A percentile compares a stretch with the other conserved stretches of the same genome.
Conservation (phyloP, 2,888 invertebrate genomes). For the Amiota mariae region DNA sequence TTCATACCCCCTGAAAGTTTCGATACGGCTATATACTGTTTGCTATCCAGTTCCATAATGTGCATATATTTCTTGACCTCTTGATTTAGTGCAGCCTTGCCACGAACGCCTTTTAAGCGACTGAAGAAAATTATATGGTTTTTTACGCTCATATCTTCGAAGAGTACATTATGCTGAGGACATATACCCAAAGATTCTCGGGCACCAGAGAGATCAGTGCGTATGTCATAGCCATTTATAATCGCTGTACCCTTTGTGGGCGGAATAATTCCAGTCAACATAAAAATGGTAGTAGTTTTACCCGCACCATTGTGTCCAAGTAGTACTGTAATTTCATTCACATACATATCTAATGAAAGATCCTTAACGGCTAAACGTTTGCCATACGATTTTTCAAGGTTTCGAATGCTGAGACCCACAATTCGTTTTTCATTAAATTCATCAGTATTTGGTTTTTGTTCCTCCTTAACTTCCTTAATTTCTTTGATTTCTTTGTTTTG, state of each 20-base stretch:
- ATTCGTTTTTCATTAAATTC: conserved; percentile 54
- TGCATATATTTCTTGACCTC: conserved; percentile 79
- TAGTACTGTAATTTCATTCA: conserved; percentile 88
- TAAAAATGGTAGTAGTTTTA: conserved; percentile 92
- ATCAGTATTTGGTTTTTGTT: not conserved
- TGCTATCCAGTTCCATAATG: conserved; percentile 78
- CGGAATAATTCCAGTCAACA: conserved; percentile 86
- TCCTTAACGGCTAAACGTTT: conserved; percentile 78
- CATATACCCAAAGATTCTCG: conserved; percentile 83
- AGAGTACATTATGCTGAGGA: conserved; percentile 88
- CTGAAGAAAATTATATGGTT: conserved; percentile 88
- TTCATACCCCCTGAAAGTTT: conserved; percentile 84
- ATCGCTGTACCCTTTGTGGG: conserved; percentile 80
- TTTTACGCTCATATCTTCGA: conserved; percentile 84
- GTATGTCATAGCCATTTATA: conserved; percentile 81
- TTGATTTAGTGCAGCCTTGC: conserved; percentile 72
- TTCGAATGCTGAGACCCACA: conserved; percentile 75
- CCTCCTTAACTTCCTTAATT: not conserved
- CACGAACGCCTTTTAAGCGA: conserved; percentile 78
- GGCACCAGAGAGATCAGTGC: conserved; percentile 77
- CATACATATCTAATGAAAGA: conserved; percentile 84
- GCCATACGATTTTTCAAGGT: conserved; percentile 78
- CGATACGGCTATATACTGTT: conserved; percentile 76
- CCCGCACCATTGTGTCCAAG: conserved; percentile 87
- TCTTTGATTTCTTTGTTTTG: not conserved